These are phyloP conservation scores for Hipparchia semele DNA, from an alignment of 2,888 invertebrate species.

Conservation along the genomic window DNA sequence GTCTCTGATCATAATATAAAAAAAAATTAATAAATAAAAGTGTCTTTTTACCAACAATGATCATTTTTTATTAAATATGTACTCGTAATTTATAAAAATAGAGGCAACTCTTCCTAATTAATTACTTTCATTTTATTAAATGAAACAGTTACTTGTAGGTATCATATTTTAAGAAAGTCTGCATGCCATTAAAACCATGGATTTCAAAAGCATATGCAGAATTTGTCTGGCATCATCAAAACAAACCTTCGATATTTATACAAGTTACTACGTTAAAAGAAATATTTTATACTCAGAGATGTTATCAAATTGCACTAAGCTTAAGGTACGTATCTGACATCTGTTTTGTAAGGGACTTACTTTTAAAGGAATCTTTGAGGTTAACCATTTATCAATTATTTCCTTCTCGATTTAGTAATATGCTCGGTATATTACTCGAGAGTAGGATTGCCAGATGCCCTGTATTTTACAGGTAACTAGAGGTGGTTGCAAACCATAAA, in stretches of 20 bases:
- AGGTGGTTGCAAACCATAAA: too few relatives aligned
- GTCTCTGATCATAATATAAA: too few relatives aligned
- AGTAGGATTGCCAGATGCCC: too few relatives aligned
- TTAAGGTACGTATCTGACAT: conserved; percentile 56
- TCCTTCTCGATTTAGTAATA: background rate
- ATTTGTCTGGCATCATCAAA: conserved; percentile 63
- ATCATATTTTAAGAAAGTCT: background rate
- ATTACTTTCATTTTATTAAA: background rate
- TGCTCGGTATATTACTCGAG: too few relatives aligned
- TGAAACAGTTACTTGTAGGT: background rate
- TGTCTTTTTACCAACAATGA: too few relatives aligned
- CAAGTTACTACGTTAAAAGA: conserved; percentile 62
- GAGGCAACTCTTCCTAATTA: too few relatives aligned
- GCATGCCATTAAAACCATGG: conserved; percentile 45
- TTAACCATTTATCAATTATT: background rate
- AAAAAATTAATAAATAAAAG: too few relatives aligned
- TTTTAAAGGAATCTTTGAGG: background rate
- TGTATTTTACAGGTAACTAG: too few relatives aligned
- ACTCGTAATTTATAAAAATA: too few relatives aligned
- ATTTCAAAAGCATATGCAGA: conserved; percentile 68
- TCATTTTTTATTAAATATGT: too few relatives aligned
- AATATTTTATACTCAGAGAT: conserved; percentile 67
- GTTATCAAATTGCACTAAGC: conserved; percentile 65
- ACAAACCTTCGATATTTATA: conserved; percentile 66
- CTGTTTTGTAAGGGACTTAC: background rate